These are phyloP conservation scores for Nephrotoma appendiculata DNA, from an alignment of 2,888 invertebrate genomes.

Conservation along the genomic window DNA sequence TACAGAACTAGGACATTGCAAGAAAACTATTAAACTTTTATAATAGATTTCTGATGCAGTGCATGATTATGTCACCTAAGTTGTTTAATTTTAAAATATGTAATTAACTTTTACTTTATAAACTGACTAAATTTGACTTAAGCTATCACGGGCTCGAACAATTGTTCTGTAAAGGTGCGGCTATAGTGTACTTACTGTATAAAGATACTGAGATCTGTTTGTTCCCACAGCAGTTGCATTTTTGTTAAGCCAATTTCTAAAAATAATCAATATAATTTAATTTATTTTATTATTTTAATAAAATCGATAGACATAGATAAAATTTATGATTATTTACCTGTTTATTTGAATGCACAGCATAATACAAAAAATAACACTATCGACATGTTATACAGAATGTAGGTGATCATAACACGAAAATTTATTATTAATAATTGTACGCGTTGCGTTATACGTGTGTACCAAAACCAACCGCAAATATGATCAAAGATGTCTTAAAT, in stretches of 20 bases:
- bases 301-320: not conserved
- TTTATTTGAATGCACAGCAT: not conserved
- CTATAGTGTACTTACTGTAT: not conserved
- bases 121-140: too few species aligned
- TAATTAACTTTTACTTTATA: too few species aligned
- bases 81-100: too few species aligned
- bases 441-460: not conserved
- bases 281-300: not conserved
- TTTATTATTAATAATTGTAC: not conserved
- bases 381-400: not conserved
- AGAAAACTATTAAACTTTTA: too few species aligned
- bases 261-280: not conserved
- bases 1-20: too few species aligned
- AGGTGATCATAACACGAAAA: not conserved
- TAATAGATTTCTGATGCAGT: too few species aligned
- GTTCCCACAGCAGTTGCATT: not conserved
- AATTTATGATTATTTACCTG: not conserved
- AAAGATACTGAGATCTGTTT: not conserved
- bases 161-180: too few species aligned
- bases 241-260: not conserved
- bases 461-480: not conserved
- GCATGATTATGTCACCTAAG: too few species aligned
- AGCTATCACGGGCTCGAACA: too few species aligned
- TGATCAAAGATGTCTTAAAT: not conserved
- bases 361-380: not conserved